A percentile compares a stretch with the other conserved stretches of the same genome.
Evolutionary conservation across 2,888 invertebrate genomes (phyloP).

Genomic region (Podotricha telesiphe): DNA sequence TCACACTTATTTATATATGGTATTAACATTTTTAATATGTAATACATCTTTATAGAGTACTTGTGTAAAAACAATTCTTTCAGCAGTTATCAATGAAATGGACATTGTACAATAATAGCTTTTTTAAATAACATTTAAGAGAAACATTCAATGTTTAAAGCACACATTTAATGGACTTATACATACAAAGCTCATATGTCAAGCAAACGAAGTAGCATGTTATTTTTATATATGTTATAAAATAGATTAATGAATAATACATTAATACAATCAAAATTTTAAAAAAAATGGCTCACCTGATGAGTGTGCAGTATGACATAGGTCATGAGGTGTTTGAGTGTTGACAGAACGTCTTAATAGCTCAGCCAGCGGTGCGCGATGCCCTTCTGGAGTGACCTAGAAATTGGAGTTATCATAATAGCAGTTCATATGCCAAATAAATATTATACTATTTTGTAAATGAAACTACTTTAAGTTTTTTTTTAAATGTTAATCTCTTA

Average conservation of each 20-base stretch:
- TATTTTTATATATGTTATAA: background rate
- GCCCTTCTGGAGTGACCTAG: conserved; percentile 92
- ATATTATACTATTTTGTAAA: too few species aligned
- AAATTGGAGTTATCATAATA: background rate
- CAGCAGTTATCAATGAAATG: background rate
- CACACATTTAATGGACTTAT: conserved; percentile 1
- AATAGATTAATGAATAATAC: background rate
- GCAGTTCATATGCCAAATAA: too few species aligned
- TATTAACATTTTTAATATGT: background rate
- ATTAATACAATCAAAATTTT: background rate
- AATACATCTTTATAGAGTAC: background rate
- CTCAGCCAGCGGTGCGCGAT: conserved; percentile 92
- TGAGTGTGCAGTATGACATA: conserved; percentile 87
- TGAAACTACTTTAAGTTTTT: too few species aligned
- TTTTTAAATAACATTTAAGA: too few species aligned
- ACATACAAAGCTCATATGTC: background rate
- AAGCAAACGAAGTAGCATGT: conserved; percentile 6
- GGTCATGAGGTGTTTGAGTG: conserved; percentile 92
- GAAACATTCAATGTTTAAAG: background rate
- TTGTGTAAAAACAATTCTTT: background rate
- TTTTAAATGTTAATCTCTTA: too few species aligned
- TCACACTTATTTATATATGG: conserved; percentile 31
- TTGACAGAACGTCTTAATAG: conserved; percentile 90
- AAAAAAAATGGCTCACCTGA: conserved; percentile 80
- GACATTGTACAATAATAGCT: background rate